These are phyloP conservation scores for Pelusios castaneus DNA, from an alignment of 2,113 vertebrate genomes.

Conservation along the genomic window DNA sequence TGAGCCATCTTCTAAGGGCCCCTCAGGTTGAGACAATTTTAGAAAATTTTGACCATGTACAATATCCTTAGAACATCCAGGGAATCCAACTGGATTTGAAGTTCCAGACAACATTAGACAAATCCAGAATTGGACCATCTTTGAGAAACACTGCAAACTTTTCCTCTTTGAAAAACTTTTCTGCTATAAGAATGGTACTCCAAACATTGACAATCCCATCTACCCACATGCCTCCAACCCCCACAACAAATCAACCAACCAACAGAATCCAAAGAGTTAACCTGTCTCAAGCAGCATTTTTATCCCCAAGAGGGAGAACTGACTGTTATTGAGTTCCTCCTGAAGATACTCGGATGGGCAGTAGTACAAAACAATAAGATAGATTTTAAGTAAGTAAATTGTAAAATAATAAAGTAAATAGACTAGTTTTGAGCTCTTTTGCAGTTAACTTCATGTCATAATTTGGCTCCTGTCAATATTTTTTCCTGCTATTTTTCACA, in stretches of 20 bases:
- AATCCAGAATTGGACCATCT: neutral
- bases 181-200: neutral
- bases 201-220: neutral
- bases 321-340: neutral
- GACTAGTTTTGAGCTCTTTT: neutral
- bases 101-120: neutral
- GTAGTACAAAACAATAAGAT: neutral
- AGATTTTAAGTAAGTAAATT: neutral
- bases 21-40: neutral
- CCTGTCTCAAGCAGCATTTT: neutral
- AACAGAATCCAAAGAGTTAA: neutral
- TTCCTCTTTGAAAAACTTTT: neutral
- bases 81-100: neutral
- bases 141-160: neutral
- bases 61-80: neutral
- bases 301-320: neutral
- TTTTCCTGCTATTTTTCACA: constrained; percentile 47
- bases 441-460: neutral
- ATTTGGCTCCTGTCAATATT: neutral
- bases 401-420: neutral
- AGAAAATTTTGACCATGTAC: neutral
- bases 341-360: neutral
- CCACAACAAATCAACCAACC: neutral
- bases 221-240: neutral
- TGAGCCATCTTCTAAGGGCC: fast-evolving